Evolutionary conservation across 2,888 invertebrate genomes (phyloP).

Genomic region (Ditula angustiorana): DNA sequence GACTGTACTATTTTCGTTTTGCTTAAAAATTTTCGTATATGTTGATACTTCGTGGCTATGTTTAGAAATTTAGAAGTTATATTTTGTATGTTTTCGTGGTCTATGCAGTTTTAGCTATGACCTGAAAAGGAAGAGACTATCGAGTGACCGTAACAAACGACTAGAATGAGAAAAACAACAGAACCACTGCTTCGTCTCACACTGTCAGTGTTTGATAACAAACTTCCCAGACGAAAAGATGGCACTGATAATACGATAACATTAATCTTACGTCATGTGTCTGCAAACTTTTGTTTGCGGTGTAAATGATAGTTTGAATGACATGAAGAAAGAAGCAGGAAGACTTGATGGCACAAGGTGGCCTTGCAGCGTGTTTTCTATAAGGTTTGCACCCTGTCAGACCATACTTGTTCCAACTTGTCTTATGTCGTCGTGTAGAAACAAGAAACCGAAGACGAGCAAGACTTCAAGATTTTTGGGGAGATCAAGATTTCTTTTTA

Average conservation of each 20-base stretch:
- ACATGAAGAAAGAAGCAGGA: constrained; percentile 39
- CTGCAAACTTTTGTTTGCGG: not conserved
- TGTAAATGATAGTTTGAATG: constrained; percentile 21
- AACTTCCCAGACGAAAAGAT: constrained; percentile 1
- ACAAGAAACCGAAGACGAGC: constrained; percentile 28
- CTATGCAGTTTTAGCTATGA: not conserved
- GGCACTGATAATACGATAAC: not conserved
- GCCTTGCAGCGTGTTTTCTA: constrained; percentile 86
- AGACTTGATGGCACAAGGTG: constrained; percentile 81
- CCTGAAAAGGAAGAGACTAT: not conserved
- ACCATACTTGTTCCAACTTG: constrained; percentile 85
- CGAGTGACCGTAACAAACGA: not conserved
- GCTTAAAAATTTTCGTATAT: not conserved
- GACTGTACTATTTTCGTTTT: not conserved
- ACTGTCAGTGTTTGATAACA: not conserved
- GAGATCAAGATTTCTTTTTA: constrained; percentile 39
- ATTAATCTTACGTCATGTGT: not conserved
- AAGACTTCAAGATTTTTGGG: constrained; percentile 39
- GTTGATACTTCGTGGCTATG: not conserved
- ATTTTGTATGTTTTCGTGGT: not conserved
- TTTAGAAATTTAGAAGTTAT: not conserved
- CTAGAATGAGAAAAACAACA: not conserved
- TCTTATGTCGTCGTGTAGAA: constrained; percentile 51
- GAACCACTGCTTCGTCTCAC: not conserved
- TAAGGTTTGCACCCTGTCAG: constrained; percentile 86